Evolutionary conservation across 2,888 invertebrate species (phyloP), one percentile per base, ranked within the genome.

Genomic region (Dasysyrphus tricinctus): DNA sequence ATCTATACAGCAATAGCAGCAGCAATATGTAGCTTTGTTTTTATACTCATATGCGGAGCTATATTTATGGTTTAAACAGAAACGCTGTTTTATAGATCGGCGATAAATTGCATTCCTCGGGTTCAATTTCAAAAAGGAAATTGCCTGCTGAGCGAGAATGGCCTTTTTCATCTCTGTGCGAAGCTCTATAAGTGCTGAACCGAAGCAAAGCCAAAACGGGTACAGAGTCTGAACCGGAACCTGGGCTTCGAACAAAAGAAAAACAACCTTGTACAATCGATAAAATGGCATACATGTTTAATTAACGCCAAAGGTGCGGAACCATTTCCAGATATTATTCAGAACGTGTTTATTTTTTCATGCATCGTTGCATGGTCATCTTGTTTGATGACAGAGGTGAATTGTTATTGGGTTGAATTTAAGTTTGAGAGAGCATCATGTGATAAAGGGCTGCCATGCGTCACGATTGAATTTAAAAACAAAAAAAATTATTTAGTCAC

Each of bases 91-190:
- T 61, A 63, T 65, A 67, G 74, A 83, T 83, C 76, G 51, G 12
- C 73, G 72, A 80, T 80, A 76, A 80, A 84, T 84, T 76, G 70
- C 54, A 54, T 76, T 80, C 70, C 70, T 44, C 37, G 72, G 70
- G 84, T 84, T 84, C 84, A 84, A 84, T 84, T 84, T 76, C 72
- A 80, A 76, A 80, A 76, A 84, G 84, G 84, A 84, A 80, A 84
- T 84, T 76, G 76, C 84, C 70, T 73, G 84, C 76, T 59, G 72
- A 34, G 75, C 51, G 70, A 65, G 65, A 72, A 65, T 70, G 56
- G 29, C 57, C 49, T 42, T 56, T 75, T 51, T 57, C 19, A 67
- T 49, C 32, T 24, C 32, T 24, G 3, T 39, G 61, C 11, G 6
- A 12, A 19, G 29, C 24, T 14, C n/a, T n/a, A n/a, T n/a, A 57